Base-by-base conservation (phyloP, 1,140 invertebrate species). In the Bilobella aurantiaca region DNA sequence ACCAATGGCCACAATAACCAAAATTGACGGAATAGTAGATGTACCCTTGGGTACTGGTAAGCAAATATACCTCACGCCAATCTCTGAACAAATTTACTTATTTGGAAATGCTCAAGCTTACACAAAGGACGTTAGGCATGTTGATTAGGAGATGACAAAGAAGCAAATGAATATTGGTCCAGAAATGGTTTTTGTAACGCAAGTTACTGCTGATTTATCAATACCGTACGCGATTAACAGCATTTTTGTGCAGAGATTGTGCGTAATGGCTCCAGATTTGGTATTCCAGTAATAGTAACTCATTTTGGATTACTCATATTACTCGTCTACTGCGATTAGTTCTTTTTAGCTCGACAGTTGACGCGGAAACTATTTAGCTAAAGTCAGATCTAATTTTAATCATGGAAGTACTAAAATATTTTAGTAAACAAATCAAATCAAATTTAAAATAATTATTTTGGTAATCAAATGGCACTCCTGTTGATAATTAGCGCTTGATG, bases 341-440 rank as follows among this genome's bases (percentile, higher is more conserved):
- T 5, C 12, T 14, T 8, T 14, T 5, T 8, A 56, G 12, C 21
- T 8, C 23, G 8, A 14, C 12, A 3, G 49, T 14, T 12, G 25
- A n/a, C 12, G 8, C 5, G 5, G 23, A 12, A 30, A 12, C 12
- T 29, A 58, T 58, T 8, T 21, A 23, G 12, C 14, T 5, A 12
- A 14, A 53, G 14, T 16, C 25, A 12, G 14, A 23, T 23, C 23
- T 53, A 5, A 14, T 23, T 58, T 58, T 30, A 31, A 58, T 14
- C 16, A 12, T 30, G 57, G 57, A 28, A 29, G 14, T 14, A 58
- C 57, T 28, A 5, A 21, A 28, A 58, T 58, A 29, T 76, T 74
- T 71, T 64, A 76, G 58, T 76, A n/a, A n/a, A n/a, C n/a, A n/a
- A 77, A 62, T 72, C 66, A 56, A 75, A 76, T 65, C 74, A 75